Evolutionary conservation across 2,888 invertebrate species (phyloP).

Genomic region (Anoplius nigerrimus): DNA sequence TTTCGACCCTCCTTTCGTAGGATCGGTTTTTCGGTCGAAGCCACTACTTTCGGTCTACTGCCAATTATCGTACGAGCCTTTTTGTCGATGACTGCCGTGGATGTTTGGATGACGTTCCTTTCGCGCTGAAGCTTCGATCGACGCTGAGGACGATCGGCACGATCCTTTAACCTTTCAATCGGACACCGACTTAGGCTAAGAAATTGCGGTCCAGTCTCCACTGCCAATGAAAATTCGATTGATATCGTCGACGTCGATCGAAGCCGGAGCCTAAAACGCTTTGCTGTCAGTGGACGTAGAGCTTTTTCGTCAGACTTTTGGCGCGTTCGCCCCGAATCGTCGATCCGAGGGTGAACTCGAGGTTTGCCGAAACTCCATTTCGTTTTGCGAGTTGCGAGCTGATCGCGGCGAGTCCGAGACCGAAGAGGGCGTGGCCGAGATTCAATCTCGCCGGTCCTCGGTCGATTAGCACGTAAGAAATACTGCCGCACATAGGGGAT

Average conservation of each 20-base stretch:
- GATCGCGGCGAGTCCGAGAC: neutral
- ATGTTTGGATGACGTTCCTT: too few species aligned
- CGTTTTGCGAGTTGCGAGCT: neutral
- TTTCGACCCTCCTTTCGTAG: too few species aligned
- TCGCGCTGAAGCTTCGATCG: too few species aligned
- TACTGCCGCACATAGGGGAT: slow-evolving; percentile 68
- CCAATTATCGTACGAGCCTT: too few species aligned
- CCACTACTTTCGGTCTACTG: too few species aligned
- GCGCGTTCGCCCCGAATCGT: neutral
- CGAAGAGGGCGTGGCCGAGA: neutral
- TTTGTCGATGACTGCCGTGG: too few species aligned
- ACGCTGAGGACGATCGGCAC: too few species aligned
- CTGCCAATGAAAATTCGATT: slow-evolving; percentile 3
- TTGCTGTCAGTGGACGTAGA: neutral
- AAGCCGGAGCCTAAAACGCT: neutral
- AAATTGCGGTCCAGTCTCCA: slow-evolving; percentile 5
- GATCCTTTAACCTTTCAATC: too few species aligned
- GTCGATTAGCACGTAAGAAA: slow-evolving; percentile 42
- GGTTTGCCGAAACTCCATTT: neutral
- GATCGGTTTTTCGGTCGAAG: too few species aligned
- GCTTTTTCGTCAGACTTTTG: neutral
- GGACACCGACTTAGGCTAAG: neutral
- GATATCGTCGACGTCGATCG: neutral
- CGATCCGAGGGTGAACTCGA: neutral
- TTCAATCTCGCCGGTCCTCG: slow-evolving; percentile 18